A percentile compares a stretch with the other conserved stretches of the same genome.
Evolutionary conservation across 2,888 invertebrate species (phyloP).

Genomic region (Hirtodrosophila confusa): DNA sequence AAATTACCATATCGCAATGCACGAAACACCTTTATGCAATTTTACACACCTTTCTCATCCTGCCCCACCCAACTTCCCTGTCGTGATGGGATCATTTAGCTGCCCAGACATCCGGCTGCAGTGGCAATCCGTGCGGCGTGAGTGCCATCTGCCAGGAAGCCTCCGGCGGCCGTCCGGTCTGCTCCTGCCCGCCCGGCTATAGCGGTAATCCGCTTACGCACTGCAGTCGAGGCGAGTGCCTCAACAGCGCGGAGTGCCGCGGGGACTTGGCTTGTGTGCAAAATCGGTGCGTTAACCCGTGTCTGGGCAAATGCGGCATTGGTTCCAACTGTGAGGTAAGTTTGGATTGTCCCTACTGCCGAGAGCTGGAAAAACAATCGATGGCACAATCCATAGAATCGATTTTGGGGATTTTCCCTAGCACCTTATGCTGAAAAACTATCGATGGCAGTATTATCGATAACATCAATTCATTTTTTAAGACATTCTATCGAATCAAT

Average conservation of each 20-base stretch:
- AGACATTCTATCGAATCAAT: too few relatives aligned
- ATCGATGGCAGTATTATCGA: too few relatives aligned
- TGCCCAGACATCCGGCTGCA: slow-evolving; percentile 84
- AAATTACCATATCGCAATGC: slow-evolving; percentile 24
- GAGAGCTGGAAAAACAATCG: too few relatives aligned
- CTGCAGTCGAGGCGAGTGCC: slow-evolving; percentile 90
- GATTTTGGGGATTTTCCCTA: too few relatives aligned
- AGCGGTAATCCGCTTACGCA: slow-evolving; percentile 91
- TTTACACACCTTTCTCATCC: slow-evolving; percentile 19
- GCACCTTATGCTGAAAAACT: too few relatives aligned
- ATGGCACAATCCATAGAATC: too few relatives aligned
- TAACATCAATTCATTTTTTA: too few relatives aligned
- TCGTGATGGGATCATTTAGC: slow-evolving; percentile 27
- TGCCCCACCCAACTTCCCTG: neutral
- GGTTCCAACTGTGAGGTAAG: slow-evolving; percentile 90
- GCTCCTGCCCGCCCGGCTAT: slow-evolving; percentile 91
- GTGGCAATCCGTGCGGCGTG: slow-evolving; percentile 87
- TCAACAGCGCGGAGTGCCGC: slow-evolving; percentile 91
- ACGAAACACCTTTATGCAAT: slow-evolving; percentile 42
- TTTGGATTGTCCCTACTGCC: neutral
- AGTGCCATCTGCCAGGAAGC: slow-evolving; percentile 88
- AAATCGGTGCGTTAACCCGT: slow-evolving; percentile 92
- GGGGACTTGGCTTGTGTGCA: slow-evolving; percentile 87
- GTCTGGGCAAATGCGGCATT: slow-evolving; percentile 89
- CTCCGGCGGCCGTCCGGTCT: slow-evolving; percentile 90